Evolutionary conservation across 2,797 vertebrate genomes (phyloP), one percentile per base, ranked within the genome.

Genomic region (Notolabrus celidotus): DNA sequence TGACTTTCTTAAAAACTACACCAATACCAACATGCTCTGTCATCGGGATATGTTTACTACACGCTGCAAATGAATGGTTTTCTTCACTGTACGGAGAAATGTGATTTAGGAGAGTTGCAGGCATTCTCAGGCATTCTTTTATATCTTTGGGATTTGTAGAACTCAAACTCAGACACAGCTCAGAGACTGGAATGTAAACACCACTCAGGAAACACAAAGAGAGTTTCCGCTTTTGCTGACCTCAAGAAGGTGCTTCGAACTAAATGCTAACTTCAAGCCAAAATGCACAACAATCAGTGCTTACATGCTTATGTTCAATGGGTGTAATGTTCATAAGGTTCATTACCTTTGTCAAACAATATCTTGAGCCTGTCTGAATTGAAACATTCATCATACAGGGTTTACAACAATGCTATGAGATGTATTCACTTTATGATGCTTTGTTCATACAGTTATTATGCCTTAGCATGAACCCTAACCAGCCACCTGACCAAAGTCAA

Each of bases 131-230:
- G 22, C 20, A 5, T 23, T 49, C 7, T 22, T 46, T 9, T 5
- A 12, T 19, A 57, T 25, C 11, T 2, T 0, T 0, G n/a, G 36
- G 22, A 38, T 16, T 25, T 33, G 2, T 50, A 17, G 34, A 50
- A 19, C 2, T 22, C 46, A 53, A 51, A 47, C 11, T 20, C n/a
- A 49, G 33, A 63, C 17, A 33, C 17, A 29, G 25, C 8, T 7
- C 27, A 36, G 4, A 29, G 3, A 41, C 31, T 43, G 50, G 43
- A 78, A 74, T 39, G 54, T 67, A 67, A 78, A 74, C 58, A 51
- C 36, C 7, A 14, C 9, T 56, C 4, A 33, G 2, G 20, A 52
- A 43, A 20, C 27, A n/a, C 25, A 55, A 1, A 0, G 1, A 69
- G 23, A 3, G 19, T 3, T 14, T 31, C 45, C 45, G 36, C 22